These are phyloP conservation scores for Archocentrus centrarchus DNA, from an alignment of 2,113 vertebrate species.

Conservation along the genomic window DNA sequence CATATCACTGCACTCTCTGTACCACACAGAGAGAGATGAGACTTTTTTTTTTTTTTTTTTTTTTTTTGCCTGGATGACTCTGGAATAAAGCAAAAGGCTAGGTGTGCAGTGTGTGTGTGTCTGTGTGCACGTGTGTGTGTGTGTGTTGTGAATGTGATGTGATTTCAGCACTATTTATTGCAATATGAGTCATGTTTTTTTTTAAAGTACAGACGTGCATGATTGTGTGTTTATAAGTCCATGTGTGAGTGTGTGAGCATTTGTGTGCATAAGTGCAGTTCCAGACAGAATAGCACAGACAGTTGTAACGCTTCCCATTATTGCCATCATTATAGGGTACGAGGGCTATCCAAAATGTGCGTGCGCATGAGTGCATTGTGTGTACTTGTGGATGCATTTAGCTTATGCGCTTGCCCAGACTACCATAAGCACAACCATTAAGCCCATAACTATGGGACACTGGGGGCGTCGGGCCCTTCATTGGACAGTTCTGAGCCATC, in stretches of 20 bases:
- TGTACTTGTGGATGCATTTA: conserved; percentile 33
- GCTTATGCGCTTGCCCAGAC: conserved; percentile 36
- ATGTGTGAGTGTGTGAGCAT: background rate
- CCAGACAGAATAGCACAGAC: conserved; percentile 42
- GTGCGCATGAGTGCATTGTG: conserved; percentile 3
- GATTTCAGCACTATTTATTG: background rate
- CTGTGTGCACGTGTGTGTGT: background rate
- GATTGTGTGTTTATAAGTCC: background rate
- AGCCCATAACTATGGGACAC: conserved; percentile 43
- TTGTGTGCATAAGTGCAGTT: conserved; percentile 34
- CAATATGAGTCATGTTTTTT: conserved; percentile 18
- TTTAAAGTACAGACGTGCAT: conserved; percentile 6
- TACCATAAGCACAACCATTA: conserved; percentile 53
- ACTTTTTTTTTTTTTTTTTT: conserved; percentile 50
- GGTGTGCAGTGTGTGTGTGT: background rate
- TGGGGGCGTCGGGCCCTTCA: conserved; percentile 41
- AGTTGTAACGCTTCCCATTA: conserved; percentile 57
- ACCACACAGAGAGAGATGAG: conserved; percentile 44
- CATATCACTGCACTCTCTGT: conserved; percentile 50
- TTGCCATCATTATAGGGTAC: conserved; percentile 58
- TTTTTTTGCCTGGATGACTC: conserved; percentile 52
- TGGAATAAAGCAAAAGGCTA: conserved; percentile 43
- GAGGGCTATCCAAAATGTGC: conserved; percentile 34
- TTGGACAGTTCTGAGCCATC: conserved; percentile 48
- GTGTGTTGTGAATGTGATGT: background rate